phyloP scores from a whole-genome alignment of 2,113 vertebrate genomes.

The Pica pica region DNA sequence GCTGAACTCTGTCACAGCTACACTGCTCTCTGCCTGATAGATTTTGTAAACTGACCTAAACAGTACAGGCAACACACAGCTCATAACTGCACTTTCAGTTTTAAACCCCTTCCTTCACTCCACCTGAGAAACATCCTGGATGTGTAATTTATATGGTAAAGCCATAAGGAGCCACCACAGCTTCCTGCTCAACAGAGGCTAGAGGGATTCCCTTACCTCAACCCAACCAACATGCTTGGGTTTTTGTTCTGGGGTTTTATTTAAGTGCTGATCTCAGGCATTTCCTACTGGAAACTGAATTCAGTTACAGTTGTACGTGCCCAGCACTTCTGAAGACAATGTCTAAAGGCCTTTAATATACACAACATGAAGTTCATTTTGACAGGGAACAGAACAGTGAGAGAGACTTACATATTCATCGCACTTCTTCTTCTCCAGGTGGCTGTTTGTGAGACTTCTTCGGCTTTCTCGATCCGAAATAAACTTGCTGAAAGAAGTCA shows the following conservation, averaged over 20 bases:
- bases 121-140: background rate
- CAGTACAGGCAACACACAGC: background rate
- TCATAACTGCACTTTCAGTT: background rate
- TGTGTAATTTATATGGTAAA: fast-evolving
- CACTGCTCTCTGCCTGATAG: fast-evolving
- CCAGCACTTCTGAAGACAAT: background rate
- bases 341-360: background rate
- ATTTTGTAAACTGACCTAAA: background rate
- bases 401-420: conserved; percentile 76
- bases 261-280: background rate
- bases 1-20: background rate
- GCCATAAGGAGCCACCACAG: background rate
- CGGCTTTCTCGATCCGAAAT: conserved; percentile 79
- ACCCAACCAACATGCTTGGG: background rate
- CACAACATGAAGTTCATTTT: background rate
- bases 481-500: conserved; percentile 76
- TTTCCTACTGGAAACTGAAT: background rate
- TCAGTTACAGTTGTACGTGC: background rate
- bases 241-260: background rate
- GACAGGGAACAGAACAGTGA: background rate
- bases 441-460: conserved; percentile 77
- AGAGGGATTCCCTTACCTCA: background rate
- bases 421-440: conserved; percentile 78
- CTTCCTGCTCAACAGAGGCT: background rate
- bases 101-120: background rate